Evolutionary conservation across 1,140 invertebrate genomes (phyloP), one percentile per base, ranked within the genome.

Genomic region (Pomacea maculata): DNA sequence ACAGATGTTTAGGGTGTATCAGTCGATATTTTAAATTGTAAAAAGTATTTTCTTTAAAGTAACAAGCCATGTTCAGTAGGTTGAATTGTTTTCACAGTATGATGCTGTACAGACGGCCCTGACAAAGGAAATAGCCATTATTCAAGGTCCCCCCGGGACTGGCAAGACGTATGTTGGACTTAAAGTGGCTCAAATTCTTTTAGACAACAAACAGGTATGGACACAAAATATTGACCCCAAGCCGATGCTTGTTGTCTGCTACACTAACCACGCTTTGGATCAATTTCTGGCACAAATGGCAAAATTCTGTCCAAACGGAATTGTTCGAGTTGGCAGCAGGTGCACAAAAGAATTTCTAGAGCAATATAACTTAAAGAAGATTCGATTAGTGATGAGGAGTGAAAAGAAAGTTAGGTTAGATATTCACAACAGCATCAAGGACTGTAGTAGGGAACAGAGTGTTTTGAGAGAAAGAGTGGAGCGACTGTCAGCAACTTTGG

Each of bases 231-330:
- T 15, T 14, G 45, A n/a, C 11, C 63, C n/a, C 6, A 29, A 34
- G 61, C 94, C 95, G 11, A 94, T 97, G 80, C 88, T 97, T 5
- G 92, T 97, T 9, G 93, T 97, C 25, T 96, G 95, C 88, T 96
- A 94, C 84, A 97, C 96, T 0, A 98, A 97, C 88, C 95, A 97
- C 89, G 96, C 96, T 0, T 88, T 97, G 9, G 96, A 97, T 92
- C 96, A 97, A 87, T 97, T 98, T 91, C 90, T 98, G 21, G 94
- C 96, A 89, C 95, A 94, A 54, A 88, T 92, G 1, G 17, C 84
- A 3, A 76, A 84, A 25, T 88, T 88, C 73, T 97, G 77, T 76
- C 61, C 72, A 1, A 54, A 68, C 4, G 80, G 80, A 14, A 82
- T 84, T 72, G 92, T 95, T 14, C 93, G 96, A 45, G 93, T 97